phyloP scores from a whole-genome alignment of 2,797 vertebrate species.

The Cynodonichthys magdalenae region DNA sequence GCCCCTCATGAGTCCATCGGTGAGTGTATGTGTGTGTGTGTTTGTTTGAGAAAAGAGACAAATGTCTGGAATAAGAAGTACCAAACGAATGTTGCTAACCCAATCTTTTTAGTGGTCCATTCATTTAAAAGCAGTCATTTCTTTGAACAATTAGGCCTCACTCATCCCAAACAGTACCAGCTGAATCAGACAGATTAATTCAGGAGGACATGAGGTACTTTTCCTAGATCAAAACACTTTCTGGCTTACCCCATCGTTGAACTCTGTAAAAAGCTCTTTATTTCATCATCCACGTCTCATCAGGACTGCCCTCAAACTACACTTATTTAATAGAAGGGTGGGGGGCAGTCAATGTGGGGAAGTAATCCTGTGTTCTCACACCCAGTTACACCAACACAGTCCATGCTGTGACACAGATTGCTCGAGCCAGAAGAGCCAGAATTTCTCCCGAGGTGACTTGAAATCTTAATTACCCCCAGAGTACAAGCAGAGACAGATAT shows the following conservation, averaged over 20 bases:
- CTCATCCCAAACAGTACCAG: constrained; percentile 37
- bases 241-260: constrained; percentile 31
- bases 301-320: constrained; percentile 39
- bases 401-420: constrained; percentile 39
- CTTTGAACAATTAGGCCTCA: constrained; percentile 44
- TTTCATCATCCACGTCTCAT: constrained; percentile 51
- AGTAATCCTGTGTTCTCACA: constrained; percentile 2
- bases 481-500: constrained; percentile 57
- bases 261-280: constrained; percentile 41
- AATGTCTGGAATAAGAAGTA: neutral
- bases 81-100: too few relatives aligned
- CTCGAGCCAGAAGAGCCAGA: constrained; percentile 47
- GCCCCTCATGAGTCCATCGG: neutral
- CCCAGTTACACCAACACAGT: constrained; percentile 26
- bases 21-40: neutral
- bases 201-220: constrained; percentile 39
- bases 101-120: neutral
- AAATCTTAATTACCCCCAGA: constrained; percentile 66
- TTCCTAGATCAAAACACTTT: constrained; percentile 19
- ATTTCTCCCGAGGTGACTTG: constrained; percentile 62
- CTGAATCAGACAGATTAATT: constrained; percentile 45
- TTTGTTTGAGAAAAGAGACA: neutral
- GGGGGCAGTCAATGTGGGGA: neutral
- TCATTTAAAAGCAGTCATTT: constrained; percentile 15
- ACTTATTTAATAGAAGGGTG: neutral